Base-by-base conservation (phyloP, 1,140 invertebrate genomes). In the Camponotus floridanus region DNA sequence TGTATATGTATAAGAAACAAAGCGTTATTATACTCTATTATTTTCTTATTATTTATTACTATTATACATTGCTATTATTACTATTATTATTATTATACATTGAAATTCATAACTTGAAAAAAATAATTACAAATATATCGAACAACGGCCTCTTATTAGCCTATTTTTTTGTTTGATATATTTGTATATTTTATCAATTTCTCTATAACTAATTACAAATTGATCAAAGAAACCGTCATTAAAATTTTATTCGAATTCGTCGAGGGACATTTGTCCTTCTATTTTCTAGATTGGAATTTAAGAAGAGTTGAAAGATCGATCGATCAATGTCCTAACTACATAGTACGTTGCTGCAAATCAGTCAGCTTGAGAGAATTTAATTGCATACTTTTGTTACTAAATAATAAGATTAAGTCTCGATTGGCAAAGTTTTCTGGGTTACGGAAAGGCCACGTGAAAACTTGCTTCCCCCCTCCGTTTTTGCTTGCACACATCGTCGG, bases 351-450 rank as follows among this genome's bases (percentile, higher is more conserved):
- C 18, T n/a, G 21, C 11, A 33, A 55, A 26, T 62, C 18, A 42
- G 1, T 64, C 7, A 45, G 70, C 57, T 21, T 13, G 42, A 48
- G 42, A 48, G 39, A 76, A 87, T 36, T 42, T 21, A 67, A 85
- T 85, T 79, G 62, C 61, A 61, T 87, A 83, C 65, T 57, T 45
- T n/a, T 13, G 31, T 45, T 79, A 64, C 15, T 33, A 67, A 88
- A 86, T 61, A 33, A 78, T 57, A 33, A 76, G 70, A 78, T 83
- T 76, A 18, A 18, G n/a, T 36, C 76, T 79, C 80, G 61, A 87
- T 78, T 45, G 33, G 36, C 59, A 48, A 86, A 88, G 85, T 86
- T 87, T 83, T 64, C 59, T 86, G 85, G 85, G 71, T 89, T 76
- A 59, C 31, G 11, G 26, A 59, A 87, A 86, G 31, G 18, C 33